Evolutionary conservation across 2,888 invertebrate genomes (phyloP).

Genomic region (Acanthacorydalis orientalis): DNA sequence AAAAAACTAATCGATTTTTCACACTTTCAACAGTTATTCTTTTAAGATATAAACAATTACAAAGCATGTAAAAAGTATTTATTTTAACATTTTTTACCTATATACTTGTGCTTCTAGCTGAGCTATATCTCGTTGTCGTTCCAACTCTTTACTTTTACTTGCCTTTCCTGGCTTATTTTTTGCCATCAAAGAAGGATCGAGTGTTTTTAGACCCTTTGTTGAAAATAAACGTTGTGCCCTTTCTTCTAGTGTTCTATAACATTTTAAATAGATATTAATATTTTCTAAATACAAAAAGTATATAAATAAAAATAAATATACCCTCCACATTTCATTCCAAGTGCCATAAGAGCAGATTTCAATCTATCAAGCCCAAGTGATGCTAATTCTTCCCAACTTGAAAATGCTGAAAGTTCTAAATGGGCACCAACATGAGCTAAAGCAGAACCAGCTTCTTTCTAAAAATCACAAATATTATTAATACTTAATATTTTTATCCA

Average conservation of each 20-base stretch:
- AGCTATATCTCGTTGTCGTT: constrained; percentile 74
- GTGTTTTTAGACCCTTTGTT: constrained; percentile 85
- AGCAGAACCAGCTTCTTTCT: constrained; percentile 88
- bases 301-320: constrained; percentile 17
- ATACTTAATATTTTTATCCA: constrained; percentile 3
- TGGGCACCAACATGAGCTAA: constrained; percentile 90
- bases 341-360: constrained; percentile 91
- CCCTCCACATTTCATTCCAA: constrained; percentile 97
- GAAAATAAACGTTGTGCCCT: constrained; percentile 90
- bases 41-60: no score
- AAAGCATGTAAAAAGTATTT: no score
- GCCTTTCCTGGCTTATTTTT: constrained; percentile 68
- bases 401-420: constrained; percentile 94
- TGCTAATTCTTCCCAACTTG: constrained; percentile 92
- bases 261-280: background rate
- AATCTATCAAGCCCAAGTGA: constrained; percentile 92
- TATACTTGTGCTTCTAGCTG: constrained; percentile 81
- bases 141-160: constrained; percentile 38
- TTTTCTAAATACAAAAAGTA: background rate
- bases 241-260: constrained; percentile 72
- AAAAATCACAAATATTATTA: constrained; percentile 12
- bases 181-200: constrained; percentile 82
- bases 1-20: constrained; percentile 3
- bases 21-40: no score
- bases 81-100: constrained; percentile 29